Percentiles rank a stretch among this genome's conserved stretches.
Evolutionary conservation across 64 coral and sea anemone genomes (phyloP).

Genomic region (Dendrophyllia cribrosa): DNA sequence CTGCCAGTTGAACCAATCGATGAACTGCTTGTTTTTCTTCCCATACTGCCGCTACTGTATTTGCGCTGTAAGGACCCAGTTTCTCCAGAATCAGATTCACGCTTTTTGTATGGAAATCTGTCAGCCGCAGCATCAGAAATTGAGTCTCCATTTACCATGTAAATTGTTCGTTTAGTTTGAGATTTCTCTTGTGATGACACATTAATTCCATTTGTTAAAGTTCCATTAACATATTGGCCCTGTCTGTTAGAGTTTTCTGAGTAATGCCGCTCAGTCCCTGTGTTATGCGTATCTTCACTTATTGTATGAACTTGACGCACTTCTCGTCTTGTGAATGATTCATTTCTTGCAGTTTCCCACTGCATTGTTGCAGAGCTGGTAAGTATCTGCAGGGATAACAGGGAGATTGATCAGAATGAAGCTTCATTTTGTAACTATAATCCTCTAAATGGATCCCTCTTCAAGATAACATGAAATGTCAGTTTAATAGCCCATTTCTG

Average conservation of each 20-base stretch:
- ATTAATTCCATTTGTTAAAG: constrained; percentile 26
- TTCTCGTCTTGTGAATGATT: constrained; percentile 81
- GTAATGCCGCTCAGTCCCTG: constrained; percentile 65
- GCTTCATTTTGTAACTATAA: too few species aligned
- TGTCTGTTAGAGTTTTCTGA: not conserved
- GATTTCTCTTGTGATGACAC: constrained; percentile 16
- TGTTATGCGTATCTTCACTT: constrained; percentile 59
- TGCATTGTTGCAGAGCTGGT: not conserved
- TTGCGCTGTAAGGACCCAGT: constrained; percentile 34
- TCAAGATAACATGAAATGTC: too few species aligned
- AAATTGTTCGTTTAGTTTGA: constrained; percentile 51
- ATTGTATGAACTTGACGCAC: constrained; percentile 74
- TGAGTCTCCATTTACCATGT: constrained; percentile 60
- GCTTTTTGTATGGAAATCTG: constrained; percentile 31
- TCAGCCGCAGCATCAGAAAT: constrained; percentile 31
- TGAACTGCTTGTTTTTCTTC: constrained; percentile 34
- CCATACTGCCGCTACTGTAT: constrained; percentile 50
- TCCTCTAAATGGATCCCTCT: too few species aligned
- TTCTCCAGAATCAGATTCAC: constrained; percentile 8
- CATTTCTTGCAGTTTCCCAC: constrained; percentile 53
- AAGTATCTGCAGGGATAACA: not conserved
- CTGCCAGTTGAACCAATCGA: constrained; percentile 34
- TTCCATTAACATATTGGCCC: constrained; percentile 6
- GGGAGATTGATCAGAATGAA: not conserved
- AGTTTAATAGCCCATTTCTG: too few species aligned